Conservation (phyloP, 2,797 vertebrate species). For the Xenops minutus region DNA sequence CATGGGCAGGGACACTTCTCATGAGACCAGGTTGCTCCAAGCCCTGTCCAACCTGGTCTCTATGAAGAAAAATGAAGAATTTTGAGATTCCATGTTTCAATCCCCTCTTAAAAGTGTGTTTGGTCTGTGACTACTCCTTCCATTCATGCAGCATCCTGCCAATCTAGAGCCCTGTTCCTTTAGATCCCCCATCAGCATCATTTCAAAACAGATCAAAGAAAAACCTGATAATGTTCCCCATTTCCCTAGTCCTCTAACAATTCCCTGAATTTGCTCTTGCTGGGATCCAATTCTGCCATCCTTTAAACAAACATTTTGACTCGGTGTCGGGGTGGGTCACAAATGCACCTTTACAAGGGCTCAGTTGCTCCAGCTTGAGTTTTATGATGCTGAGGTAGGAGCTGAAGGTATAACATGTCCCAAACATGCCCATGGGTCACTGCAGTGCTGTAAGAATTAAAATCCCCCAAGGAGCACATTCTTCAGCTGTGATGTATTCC, state of each 20-base stretch:
- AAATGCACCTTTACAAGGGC: constrained; percentile 18
- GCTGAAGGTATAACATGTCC: background rate
- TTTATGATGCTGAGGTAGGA: constrained; percentile 16
- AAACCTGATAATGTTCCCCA: background rate
- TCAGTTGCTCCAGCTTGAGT: background rate
- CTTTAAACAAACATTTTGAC: constrained; percentile 27
- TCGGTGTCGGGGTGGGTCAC: background rate
- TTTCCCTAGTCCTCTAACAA: background rate
- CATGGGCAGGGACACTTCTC: background rate
- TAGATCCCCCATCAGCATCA: fast-evolving
- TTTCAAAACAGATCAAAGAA: background rate
- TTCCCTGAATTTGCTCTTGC: background rate
- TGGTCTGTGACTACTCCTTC: background rate
- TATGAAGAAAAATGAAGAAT: fast-evolving
- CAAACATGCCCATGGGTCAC: background rate
- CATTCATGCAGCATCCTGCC: background rate
- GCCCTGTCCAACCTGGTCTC: background rate
- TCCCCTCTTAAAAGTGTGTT: background rate
- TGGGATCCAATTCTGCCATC: background rate
- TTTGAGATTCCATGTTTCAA: background rate
- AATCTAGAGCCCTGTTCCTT: fast-evolving
- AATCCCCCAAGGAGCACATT: background rate
- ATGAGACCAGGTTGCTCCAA: background rate
- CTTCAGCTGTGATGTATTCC: background rate
- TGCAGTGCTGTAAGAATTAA: background rate